Conservation (phyloP, 2,888 invertebrate species). For the Balanococcus diminutus region DNA sequence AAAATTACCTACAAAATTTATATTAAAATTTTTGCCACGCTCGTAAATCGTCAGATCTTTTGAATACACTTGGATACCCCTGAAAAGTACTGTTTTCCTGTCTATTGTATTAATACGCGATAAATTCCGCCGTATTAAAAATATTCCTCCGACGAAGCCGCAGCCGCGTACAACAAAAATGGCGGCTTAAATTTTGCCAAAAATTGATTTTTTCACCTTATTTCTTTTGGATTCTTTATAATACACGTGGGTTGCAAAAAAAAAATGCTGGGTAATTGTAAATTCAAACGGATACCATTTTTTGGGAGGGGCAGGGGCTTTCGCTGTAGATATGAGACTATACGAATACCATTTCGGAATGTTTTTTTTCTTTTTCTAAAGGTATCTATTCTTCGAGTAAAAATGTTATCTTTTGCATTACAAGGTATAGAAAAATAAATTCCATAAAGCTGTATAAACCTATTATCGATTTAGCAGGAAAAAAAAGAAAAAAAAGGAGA, state of each 20-base stretch:
- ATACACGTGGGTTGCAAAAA: not conserved
- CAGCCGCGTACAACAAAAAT: not conserved
- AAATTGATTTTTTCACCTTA: not conserved
- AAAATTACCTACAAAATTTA: conserved; percentile 25
- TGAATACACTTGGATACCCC: not conserved
- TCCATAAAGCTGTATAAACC: too few species aligned
- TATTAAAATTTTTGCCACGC: conserved; percentile 15
- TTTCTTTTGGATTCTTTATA: not conserved
- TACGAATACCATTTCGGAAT: too few species aligned
- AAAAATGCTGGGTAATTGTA: not conserved
- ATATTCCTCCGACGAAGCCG: not conserved
- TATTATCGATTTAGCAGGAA: too few species aligned
- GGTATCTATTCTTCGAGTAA: too few species aligned
- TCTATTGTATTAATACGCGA: not conserved
- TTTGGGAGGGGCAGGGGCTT: not conserved
- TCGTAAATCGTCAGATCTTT: conserved; percentile 6
- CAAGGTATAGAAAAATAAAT: too few species aligned
- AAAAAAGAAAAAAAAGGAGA: too few species aligned
- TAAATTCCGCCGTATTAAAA: not conserved
- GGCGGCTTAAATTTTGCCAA: not conserved
- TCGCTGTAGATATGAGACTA: too few species aligned
- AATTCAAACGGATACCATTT: not conserved
- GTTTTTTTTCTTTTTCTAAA: too few species aligned
- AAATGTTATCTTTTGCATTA: too few species aligned
- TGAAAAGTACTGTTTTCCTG: not conserved